phyloP scores from a whole-genome alignment of 2,113 vertebrate species.

The Apistogramma diplotaenia region DNA sequence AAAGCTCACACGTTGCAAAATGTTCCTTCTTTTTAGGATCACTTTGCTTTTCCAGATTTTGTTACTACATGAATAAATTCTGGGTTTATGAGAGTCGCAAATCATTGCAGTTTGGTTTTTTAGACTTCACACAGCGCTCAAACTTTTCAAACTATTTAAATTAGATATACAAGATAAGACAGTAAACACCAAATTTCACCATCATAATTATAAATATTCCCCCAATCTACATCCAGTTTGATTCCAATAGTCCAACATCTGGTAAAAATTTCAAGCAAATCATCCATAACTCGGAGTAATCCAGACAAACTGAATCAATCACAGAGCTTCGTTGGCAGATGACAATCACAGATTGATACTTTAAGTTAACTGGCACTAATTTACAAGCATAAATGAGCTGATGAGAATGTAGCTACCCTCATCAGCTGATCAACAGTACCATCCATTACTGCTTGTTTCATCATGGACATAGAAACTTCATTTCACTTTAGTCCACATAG shows the following conservation, averaged over 20 bases:
- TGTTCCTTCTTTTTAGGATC: background rate
- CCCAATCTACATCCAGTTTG: background rate
- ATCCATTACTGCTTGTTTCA: background rate
- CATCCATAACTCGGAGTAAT: background rate
- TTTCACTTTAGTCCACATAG: background rate
- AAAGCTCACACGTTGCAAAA: rapidly evolving
- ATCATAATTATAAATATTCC: background rate
- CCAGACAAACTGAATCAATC: background rate
- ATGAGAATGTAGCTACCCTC: background rate
- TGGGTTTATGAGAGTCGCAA: background rate
- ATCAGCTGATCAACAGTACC: background rate
- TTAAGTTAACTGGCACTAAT: background rate
- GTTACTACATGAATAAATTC: no score
- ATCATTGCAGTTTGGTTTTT: background rate
- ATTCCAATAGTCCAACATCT: background rate
- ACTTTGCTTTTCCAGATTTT: rapidly evolving
- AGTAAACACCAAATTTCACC: background rate
- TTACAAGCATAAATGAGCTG: background rate
- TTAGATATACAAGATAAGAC: background rate
- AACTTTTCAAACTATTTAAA: no score
- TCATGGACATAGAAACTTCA: background rate
- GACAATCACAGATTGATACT: background rate
- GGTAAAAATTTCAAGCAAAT: background rate
- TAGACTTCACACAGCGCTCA: background rate
- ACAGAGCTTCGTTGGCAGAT: background rate